Evolutionary conservation across 2,888 invertebrate species (phyloP).

Genomic region (Leptopterna dolabrata): DNA sequence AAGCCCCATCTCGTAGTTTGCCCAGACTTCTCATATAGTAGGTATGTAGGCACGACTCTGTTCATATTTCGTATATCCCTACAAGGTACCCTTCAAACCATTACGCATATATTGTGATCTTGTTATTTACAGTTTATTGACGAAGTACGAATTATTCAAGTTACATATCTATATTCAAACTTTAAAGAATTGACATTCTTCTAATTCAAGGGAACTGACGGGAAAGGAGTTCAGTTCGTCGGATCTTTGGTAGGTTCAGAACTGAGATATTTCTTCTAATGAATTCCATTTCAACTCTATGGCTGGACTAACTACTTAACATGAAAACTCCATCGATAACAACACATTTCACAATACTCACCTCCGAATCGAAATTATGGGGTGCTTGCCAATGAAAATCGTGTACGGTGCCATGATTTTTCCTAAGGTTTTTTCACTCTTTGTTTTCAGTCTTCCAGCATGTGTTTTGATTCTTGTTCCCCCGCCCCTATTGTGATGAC

Average conservation of each 20-base stretch:
- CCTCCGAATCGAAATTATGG: background rate
- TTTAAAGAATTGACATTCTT: background rate
- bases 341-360: background rate
- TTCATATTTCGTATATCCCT: too few species aligned
- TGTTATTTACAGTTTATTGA: background rate
- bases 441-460: background rate
- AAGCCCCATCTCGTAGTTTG: too few species aligned
- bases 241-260: slow-evolving; percentile 4
- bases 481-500: background rate
- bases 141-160: background rate
- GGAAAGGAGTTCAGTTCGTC: slow-evolving; percentile 2
- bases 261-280: background rate
- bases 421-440: background rate
- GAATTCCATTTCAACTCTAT: background rate
- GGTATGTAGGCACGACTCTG: too few species aligned
- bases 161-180: background rate
- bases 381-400: background rate
- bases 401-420: background rate
- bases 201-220: background rate
- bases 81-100: too few species aligned
- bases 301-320: background rate
- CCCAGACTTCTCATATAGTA: too few species aligned
- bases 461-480: background rate
- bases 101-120: background rate
- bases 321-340: background rate